Conservation (phyloP, 2,888 invertebrate genomes). For the Hermaeophaga mercurialis region DNA sequence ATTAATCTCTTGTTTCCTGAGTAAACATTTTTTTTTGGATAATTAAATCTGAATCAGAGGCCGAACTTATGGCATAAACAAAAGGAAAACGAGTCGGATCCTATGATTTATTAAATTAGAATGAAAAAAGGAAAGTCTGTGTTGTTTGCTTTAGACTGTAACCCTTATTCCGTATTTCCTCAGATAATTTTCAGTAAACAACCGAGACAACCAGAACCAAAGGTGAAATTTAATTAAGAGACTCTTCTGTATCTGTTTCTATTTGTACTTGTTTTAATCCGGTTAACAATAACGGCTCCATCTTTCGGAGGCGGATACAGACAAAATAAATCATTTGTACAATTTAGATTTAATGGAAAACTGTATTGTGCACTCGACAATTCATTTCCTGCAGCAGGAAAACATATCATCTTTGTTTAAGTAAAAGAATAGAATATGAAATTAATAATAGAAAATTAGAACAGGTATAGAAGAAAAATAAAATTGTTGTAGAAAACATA, state of each 20-base stretch:
- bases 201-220: neutral
- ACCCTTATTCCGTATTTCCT: slow-evolving; percentile 9
- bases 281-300: neutral
- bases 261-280: slow-evolving; percentile 1
- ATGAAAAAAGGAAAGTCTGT: neutral
- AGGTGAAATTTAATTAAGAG: slow-evolving; percentile 9
- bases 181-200: slow-evolving; percentile 8
- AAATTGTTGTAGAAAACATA: too few species aligned
- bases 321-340: neutral
- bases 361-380: too few species aligned
- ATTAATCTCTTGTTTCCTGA: too few species aligned
- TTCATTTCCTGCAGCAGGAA: too few species aligned
- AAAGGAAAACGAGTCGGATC: neutral
- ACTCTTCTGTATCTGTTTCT: slow-evolving; percentile 1
- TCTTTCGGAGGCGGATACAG: neutral
- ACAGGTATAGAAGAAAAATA: too few species aligned
- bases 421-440: too few species aligned
- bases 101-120: slow-evolving; percentile 13
- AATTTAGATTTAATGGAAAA: neutral
- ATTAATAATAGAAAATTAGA: too few species aligned
- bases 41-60: too few species aligned
- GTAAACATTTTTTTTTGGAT: too few species aligned
- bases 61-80: too few species aligned
- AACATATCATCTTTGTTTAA: too few species aligned
- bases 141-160: slow-evolving; percentile 2